phyloP scores from a whole-genome alignment of 23 tunicate species.

The Trididemnum miniatum region DNA sequence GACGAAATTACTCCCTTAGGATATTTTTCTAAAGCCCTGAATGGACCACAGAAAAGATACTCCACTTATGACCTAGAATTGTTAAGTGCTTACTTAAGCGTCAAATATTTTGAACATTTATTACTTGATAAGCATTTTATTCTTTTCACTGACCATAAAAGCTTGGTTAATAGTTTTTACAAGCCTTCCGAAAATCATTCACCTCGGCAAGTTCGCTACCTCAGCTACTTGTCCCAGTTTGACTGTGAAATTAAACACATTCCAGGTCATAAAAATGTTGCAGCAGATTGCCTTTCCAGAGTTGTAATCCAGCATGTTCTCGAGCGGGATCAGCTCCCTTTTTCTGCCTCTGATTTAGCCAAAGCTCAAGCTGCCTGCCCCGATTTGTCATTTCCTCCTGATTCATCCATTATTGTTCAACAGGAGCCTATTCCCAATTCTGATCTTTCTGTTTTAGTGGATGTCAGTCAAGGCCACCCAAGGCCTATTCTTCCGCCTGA shows the following conservation, averaged over 20 bases:
- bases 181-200: background rate
- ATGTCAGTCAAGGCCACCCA: background rate
- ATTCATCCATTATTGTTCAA: too few relatives aligned
- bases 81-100: background rate
- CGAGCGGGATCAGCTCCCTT: too few relatives aligned
- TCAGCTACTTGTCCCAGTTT: background rate
- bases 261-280: background rate
- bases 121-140: background rate
- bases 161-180: background rate
- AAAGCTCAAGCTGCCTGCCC: too few relatives aligned
- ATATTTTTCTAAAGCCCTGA: background rate
- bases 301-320: background rate
- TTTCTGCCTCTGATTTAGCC: too few relatives aligned
- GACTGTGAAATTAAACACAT: background rate
- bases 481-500: background rate
- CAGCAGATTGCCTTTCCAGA: background rate
- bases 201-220: background rate
- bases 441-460: too few relatives aligned
- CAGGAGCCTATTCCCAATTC: too few relatives aligned
- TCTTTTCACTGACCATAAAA: background rate
- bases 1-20: background rate
- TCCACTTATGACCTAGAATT: background rate
- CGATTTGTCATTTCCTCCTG: too few relatives aligned
- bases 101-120: background rate
- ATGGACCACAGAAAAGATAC: background rate